A percentile compares a stretch with the other conserved stretches of the same genome.
Evolutionary conservation across 2,888 invertebrate genomes (phyloP).

Genomic region (Cyclophora punctaria): DNA sequence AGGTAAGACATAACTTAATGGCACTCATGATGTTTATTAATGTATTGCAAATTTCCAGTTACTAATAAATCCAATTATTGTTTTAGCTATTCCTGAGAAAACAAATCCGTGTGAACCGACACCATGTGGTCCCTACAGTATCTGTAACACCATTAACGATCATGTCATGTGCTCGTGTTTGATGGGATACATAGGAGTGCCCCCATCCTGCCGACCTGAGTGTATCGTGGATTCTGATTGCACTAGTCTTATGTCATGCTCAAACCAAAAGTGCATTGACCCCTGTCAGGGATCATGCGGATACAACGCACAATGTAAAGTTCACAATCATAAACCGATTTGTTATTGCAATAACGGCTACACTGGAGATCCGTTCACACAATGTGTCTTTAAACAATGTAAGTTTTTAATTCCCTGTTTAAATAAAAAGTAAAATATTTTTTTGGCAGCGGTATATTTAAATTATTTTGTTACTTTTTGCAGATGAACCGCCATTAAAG

Average conservation of each 20-base stretch:
- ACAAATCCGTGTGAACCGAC: conserved; percentile 78
- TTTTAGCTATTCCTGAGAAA: conserved; percentile 36
- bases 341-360: conserved; percentile 84
- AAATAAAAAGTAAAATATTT: not conserved
- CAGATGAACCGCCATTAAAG: conserved; percentile 40
- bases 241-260: conserved; percentile 82
- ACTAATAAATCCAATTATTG: conserved; percentile 2
- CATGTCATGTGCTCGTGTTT: conserved; percentile 84
- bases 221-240: conserved; percentile 89
- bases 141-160: conserved; percentile 75
- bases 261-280: conserved; percentile 85
- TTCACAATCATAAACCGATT: conserved; percentile 89
- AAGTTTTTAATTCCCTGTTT: conserved; percentile 23
- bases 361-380: conserved; percentile 87
- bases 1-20: conserved; percentile 45
- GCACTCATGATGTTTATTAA: too few species aligned
- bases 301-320: conserved; percentile 82
- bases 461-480: conserved; percentile 1
- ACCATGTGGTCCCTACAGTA: conserved; percentile 86
- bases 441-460: too few species aligned
- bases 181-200: conserved; percentile 83
- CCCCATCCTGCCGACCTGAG: conserved; percentile 87
- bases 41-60: too few species aligned
- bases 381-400: conserved; percentile 66
- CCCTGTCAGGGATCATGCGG: conserved; percentile 89